A percentile compares a stretch with the other conserved stretches of the same genome.
These are phyloP conservation scores for Lepidocolaptes lacrymiger DNA, from an alignment of 2,797 vertebrate genomes.

Conservation along the genomic window DNA sequence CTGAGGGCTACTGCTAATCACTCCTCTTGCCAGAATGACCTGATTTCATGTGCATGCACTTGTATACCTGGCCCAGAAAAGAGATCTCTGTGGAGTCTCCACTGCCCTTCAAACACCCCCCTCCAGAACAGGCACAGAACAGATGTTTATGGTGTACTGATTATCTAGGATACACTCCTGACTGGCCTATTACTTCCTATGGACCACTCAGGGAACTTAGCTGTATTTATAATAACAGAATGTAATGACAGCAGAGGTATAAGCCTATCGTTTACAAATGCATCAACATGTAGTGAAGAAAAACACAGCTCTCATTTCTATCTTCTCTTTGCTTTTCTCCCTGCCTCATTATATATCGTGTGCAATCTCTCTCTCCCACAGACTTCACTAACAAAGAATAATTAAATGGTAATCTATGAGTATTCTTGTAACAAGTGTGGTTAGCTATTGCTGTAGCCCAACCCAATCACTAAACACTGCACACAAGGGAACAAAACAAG, in stretches of 20 bases:
- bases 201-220: neutral
- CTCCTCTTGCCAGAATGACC: neutral
- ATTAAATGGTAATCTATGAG: slow-evolving; percentile 3
- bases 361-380: neutral
- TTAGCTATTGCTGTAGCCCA: neutral
- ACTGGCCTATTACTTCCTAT: neutral
- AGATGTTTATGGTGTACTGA: neutral
- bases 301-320: neutral
- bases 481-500: neutral
- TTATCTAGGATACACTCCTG: neutral
- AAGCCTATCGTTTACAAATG: neutral
- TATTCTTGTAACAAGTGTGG: neutral
- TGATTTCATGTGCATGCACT: neutral
- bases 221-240: neutral
- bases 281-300: neutral
- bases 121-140: neutral
- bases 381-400: neutral
- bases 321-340: neutral
- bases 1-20: neutral
- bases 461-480: neutral
- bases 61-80: neutral
- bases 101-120: neutral
- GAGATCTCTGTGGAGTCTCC: neutral
- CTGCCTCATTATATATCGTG: neutral
- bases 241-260: neutral